Evolutionary conservation across 2,113 vertebrate genomes (phyloP), one percentile per base, ranked within the genome.

Genomic region (Cynopterus brachyotis): DNA sequence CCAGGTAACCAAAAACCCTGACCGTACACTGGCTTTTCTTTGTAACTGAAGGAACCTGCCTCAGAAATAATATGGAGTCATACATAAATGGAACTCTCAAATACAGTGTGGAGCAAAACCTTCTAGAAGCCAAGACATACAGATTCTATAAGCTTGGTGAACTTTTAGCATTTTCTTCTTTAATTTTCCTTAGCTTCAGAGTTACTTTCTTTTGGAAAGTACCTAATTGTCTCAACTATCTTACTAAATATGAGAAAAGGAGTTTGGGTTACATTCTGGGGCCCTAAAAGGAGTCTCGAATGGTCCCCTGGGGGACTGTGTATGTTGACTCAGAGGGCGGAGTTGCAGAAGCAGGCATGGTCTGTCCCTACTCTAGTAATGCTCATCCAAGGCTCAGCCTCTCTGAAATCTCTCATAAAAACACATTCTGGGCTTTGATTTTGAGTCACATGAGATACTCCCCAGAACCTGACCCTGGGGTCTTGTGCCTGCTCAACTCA

Each of bases 171-270:
- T 62, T 89, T 84, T 91, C 32, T 69, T 89, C 67, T 95, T 96
- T 50, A 9, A 28, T 47, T 79, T 91, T 42, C 59, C 60, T 88
- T 81, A 93, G 37, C 75, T 59, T 96, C 42, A 66, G 0, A 5
- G 42, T 50, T 55, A 60, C 78, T 89, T 89, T 91, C 10, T 28
- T 91, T 69, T 91, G 78, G 82, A 72, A 96, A 94, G 62, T 78
- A 64, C 72, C 57, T 42, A 30, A 26, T 17, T 32, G 9, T 96
- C 50, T 96, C 80, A 47, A 66, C 40, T 75, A 0, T 66, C n/a
- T 92, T 45, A 64, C 19, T 47, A 5, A 32, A 89, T 67, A 69
- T 19, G 12, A 88, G 53, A 59, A 75, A 75, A 86, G 67, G 40
- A 40, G 55, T 62, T 62, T 84, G 47, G 35, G 40, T 47, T 66